phyloP scores from a whole-genome alignment of 2,888 invertebrate genomes.

The Ashinkailepas kermadecensis region DNA sequence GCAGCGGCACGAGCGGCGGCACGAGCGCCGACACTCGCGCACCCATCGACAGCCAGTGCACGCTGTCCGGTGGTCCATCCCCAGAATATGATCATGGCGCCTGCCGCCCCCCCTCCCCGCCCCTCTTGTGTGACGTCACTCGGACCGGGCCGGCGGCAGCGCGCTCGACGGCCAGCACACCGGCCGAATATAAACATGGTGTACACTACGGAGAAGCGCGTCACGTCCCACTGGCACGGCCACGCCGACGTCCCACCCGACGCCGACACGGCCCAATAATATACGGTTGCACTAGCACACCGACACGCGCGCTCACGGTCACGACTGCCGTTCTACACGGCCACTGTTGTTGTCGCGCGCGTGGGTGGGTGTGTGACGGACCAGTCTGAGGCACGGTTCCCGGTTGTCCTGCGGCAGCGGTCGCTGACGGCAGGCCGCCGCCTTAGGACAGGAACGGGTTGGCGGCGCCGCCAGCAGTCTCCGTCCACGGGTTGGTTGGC shows the following conservation, averaged over 20 bases:
- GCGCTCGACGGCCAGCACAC: no score
- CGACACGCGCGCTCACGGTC: background rate
- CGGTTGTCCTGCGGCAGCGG: background rate
- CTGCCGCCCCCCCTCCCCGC: no score
- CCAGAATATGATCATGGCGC: no score
- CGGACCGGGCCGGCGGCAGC: no score
- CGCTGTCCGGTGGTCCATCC: no score
- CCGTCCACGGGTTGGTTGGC: background rate
- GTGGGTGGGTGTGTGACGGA: background rate
- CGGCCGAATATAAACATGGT: no score
- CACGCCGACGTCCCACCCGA: background rate
- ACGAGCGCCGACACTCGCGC: no score
- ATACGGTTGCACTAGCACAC: background rate
- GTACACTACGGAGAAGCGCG: background rate
- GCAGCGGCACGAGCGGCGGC: no score
- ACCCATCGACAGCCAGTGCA: no score
- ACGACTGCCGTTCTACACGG: background rate
- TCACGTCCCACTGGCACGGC: no score
- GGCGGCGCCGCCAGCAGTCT: background rate
- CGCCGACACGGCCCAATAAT: background rate
- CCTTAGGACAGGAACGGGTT: conserved; percentile 5
- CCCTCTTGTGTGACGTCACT: no score
- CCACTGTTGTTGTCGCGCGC: background rate
- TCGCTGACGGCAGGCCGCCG: background rate
- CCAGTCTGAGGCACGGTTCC: background rate